Evolutionary conservation across 2,797 vertebrate genomes (phyloP).

Genomic region (Necrosyrtes monachus): DNA sequence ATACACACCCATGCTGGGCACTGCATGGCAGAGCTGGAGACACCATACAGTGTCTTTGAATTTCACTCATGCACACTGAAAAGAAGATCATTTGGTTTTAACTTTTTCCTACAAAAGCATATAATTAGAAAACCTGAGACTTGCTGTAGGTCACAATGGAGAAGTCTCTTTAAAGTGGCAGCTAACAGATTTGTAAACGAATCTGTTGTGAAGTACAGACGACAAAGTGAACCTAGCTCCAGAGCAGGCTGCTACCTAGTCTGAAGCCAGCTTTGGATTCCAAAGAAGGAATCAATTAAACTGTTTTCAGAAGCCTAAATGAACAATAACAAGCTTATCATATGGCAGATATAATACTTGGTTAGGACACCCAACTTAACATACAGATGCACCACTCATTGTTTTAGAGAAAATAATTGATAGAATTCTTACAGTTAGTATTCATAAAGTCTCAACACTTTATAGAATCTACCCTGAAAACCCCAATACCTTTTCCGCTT

Average conservation of each 20-base stretch:
- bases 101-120: neutral
- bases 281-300: neutral
- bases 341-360: neutral
- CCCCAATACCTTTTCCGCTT: neutral
- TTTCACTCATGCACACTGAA: neutral
- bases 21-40: neutral
- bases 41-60: accelerated
- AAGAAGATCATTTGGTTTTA: neutral
- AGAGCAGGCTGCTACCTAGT: neutral
- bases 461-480: neutral
- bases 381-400: neutral
- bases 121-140: neutral
- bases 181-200: neutral
- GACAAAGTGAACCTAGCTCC: neutral
- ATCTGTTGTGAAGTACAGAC: accelerated
- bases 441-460: neutral
- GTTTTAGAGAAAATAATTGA: neutral
- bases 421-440: accelerated
- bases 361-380: neutral
- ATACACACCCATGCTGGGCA: accelerated
- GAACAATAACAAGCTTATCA: accelerated
- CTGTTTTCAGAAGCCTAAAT: neutral
- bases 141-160: accelerated
- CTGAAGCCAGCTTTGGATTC: neutral
- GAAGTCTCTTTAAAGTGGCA: neutral